Conservation (phyloP, 2,113 vertebrate genomes). For the Charina bottae region DNA sequence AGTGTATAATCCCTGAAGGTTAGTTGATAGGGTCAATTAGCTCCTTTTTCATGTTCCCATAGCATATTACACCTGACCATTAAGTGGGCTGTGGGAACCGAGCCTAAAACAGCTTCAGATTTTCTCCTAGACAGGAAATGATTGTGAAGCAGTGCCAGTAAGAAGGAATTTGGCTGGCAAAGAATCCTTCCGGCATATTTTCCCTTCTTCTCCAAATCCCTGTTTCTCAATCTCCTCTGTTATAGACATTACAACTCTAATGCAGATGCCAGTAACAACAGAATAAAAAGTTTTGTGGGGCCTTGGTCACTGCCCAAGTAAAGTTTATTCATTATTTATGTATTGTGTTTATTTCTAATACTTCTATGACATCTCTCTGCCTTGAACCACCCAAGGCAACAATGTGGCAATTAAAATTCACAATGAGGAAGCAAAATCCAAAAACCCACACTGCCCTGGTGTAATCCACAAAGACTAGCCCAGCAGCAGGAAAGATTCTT, state of each 20-base stretch:
- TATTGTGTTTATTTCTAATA: neutral
- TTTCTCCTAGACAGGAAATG: neutral
- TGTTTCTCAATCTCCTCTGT: neutral
- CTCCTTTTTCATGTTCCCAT: neutral
- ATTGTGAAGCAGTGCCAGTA: neutral
- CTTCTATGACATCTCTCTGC: neutral
- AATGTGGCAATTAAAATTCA: neutral
- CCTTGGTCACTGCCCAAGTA: neutral
- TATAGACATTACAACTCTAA: neutral
- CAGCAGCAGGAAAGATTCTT: neutral
- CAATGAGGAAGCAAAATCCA: neutral
- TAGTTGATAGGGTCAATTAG: neutral
- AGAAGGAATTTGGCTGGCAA: neutral
- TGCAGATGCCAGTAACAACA: neutral
- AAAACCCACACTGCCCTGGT: neutral
- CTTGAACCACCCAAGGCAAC: neutral
- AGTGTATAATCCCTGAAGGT: neutral
- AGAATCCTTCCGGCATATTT: neutral
- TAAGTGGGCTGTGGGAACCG: neutral
- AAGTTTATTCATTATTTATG: constrained; percentile 1
- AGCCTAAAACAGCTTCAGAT: neutral
- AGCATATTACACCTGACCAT: neutral
- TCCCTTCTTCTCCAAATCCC: neutral
- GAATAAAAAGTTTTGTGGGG: neutral
- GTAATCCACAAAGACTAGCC: neutral